Evolutionary conservation across 2,888 invertebrate genomes (phyloP).

Genomic region (Terebella lapidaria): DNA sequence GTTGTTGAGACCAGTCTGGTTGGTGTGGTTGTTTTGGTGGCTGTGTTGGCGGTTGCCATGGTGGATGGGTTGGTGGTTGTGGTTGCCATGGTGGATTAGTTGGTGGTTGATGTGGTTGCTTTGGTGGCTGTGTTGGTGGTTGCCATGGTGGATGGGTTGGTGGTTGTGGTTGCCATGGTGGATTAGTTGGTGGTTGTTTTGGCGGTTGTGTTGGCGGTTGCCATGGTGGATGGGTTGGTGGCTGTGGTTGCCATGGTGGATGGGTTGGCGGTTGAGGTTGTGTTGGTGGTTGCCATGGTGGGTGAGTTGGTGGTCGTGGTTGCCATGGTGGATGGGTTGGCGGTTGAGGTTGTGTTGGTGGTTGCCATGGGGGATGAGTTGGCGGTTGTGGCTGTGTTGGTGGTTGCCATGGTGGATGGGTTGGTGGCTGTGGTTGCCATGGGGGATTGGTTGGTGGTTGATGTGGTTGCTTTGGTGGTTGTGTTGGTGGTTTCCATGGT

Average conservation of each 20-base stretch:
- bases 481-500: background rate
- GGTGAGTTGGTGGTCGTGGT: background rate
- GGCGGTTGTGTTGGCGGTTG: too few species aligned
- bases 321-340: background rate
- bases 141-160: too few species aligned
- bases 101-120: too few species aligned
- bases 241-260: conserved; percentile 1
- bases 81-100: too few species aligned
- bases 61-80: conserved; percentile 1
- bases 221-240: background rate
- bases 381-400: conserved; percentile 4
- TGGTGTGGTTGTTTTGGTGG: conserved; percentile 5
- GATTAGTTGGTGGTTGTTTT: too few species aligned
- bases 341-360: background rate
- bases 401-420: background rate
- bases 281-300: background rate
- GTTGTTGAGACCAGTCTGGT: background rate
- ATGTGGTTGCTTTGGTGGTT: conserved; percentile 11
- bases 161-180: too few species aligned
- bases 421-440: background rate
- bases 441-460: background rate
- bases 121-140: background rate
- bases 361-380: conserved; percentile 1
- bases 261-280: conserved; percentile 3
- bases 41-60: background rate